Evolutionary conservation across 2,888 invertebrate species (phyloP).

Genomic region (Trypoxylon attenuatum): DNA sequence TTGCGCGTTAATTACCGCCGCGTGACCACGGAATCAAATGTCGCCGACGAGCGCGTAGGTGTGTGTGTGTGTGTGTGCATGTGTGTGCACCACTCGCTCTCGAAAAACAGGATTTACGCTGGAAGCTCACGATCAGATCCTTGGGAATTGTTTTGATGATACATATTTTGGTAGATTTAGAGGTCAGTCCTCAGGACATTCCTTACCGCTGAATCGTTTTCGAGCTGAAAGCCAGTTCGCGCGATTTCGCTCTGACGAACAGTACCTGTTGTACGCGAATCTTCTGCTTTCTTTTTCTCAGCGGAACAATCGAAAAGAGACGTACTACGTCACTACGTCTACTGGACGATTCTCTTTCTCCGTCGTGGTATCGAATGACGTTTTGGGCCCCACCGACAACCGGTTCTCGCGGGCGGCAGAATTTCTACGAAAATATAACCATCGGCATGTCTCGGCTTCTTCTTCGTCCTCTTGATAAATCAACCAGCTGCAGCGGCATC

Average conservation of each 20-base stretch:
- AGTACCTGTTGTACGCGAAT: slow-evolving; percentile 37
- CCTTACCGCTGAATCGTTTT: slow-evolving; percentile 18
- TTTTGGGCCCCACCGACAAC: slow-evolving; percentile 45
- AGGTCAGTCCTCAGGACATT: slow-evolving; percentile 31
- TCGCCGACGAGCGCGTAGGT: slow-evolving; percentile 13
- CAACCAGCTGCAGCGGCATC: no score
- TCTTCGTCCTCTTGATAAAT: slow-evolving; percentile 30
- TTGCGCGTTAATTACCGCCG: not conserved
- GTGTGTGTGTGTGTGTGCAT: not conserved
- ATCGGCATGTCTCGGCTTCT: slow-evolving; percentile 10
- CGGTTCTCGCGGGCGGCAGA: slow-evolving; percentile 47
- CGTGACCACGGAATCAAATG: not conserved
- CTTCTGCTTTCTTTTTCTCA: slow-evolving; percentile 22
- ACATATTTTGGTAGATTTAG: slow-evolving; percentile 10
- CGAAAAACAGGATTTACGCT: slow-evolving; percentile 13
- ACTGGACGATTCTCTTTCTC: not conserved
- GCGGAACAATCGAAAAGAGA: slow-evolving; percentile 21
- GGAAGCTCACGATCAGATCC: slow-evolving; percentile 8
- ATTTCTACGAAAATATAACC: slow-evolving; percentile 41
- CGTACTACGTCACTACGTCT: not conserved
- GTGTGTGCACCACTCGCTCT: not conserved
- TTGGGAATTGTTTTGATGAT: slow-evolving; percentile 26
- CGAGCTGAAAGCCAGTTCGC: not conserved
- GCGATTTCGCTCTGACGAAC: slow-evolving; percentile 6
- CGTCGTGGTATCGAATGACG: slow-evolving; percentile 46